Conservation (phyloP, 2,797 vertebrate genomes). For the Coracias cyanogaster region DNA sequence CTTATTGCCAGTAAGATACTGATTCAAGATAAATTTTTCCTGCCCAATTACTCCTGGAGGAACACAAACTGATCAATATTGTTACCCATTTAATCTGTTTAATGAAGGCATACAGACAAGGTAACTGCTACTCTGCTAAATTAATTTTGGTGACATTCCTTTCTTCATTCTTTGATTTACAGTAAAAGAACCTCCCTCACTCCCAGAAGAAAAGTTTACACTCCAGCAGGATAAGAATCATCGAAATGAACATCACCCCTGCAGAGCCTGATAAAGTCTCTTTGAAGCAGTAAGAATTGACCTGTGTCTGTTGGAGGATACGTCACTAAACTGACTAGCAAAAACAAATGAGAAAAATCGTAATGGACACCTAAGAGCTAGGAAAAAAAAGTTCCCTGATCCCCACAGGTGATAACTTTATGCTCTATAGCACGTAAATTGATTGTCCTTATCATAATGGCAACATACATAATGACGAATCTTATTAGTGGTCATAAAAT, state of each 20-base stretch:
- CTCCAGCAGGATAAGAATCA: neutral
- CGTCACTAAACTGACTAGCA: neutral
- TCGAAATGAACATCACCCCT: neutral
- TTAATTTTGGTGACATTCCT: neutral
- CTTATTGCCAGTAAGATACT: neutral
- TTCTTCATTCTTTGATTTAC: neutral
- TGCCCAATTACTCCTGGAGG: neutral
- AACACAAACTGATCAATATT: neutral
- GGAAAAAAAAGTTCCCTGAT: neutral
- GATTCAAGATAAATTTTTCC: neutral
- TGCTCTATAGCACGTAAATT: neutral
- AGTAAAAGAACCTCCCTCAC: neutral
- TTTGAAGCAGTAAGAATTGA: neutral
- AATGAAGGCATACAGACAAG: neutral
- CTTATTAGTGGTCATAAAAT: conserved; percentile 46
- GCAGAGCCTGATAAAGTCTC: neutral
- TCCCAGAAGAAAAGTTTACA: neutral
- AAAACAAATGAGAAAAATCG: neutral
- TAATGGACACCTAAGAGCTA: neutral
- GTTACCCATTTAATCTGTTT: neutral
- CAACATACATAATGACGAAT: conserved; percentile 34
- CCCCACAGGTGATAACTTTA: conserved; percentile 17
- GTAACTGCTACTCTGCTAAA: neutral
- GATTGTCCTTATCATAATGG: conserved; percentile 52
- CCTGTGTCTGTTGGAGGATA: neutral